Percentiles rank a stretch among this genome's conserved stretches.
Evolutionary conservation across 2,888 invertebrate species (phyloP).

Genomic region (Nycteola revayana): DNA sequence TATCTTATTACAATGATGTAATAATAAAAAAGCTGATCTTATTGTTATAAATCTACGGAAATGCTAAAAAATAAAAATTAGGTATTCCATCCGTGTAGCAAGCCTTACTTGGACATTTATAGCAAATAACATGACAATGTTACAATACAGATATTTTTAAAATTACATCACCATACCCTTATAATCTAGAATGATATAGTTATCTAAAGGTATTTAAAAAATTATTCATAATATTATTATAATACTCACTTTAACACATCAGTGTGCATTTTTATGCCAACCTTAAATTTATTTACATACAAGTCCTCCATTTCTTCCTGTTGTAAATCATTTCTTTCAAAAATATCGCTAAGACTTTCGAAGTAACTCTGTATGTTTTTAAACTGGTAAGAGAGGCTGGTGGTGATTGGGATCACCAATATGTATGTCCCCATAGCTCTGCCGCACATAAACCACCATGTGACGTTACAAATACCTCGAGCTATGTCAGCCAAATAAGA

Average conservation of each 20-base stretch:
- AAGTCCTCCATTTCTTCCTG: slow-evolving; percentile 42
- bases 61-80: no score
- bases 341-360: slow-evolving; percentile 39
- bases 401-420: slow-evolving; percentile 33
- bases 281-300: slow-evolving; percentile 44
- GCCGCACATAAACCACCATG: slow-evolving; percentile 38
- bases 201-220: no score
- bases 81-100: no score
- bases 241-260: slow-evolving; percentile 47
- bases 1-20: no score
- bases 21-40: no score
- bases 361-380: slow-evolving; percentile 53
- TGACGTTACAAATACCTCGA: slow-evolving; percentile 28
- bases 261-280: slow-evolving; percentile 50
- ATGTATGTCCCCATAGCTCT: slow-evolving; percentile 29
- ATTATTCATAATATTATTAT: no score
- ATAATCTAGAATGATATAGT: no score
- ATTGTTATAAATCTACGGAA: no score
- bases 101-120: no score
- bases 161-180: no score
- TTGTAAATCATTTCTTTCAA: slow-evolving; percentile 27
- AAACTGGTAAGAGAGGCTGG: slow-evolving; percentile 45
- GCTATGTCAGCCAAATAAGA: slow-evolving; percentile 27
- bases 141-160: no score
- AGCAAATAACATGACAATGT: no score